Evolutionary conservation across 2,113 vertebrate genomes (phyloP).

Genomic region (Pholis gunnellus): DNA sequence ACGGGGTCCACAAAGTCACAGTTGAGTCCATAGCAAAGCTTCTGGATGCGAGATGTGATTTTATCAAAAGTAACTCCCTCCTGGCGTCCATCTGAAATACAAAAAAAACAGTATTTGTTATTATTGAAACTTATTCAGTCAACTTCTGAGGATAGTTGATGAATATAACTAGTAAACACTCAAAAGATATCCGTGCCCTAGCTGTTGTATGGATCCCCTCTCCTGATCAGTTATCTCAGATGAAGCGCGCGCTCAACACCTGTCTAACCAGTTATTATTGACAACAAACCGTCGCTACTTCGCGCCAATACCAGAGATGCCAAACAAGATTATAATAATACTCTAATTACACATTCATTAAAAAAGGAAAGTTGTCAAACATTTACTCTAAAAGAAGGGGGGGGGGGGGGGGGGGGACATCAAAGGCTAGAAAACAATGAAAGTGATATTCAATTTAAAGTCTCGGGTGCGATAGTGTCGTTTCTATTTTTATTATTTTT

Average conservation of each 20-base stretch:
- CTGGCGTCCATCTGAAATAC: slow-evolving; percentile 89
- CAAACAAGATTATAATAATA: neutral
- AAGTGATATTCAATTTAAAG: neutral
- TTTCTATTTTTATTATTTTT: neutral
- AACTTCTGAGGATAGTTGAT: neutral
- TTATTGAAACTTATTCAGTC: neutral
- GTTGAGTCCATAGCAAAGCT: slow-evolving; percentile 97
- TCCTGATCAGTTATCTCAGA: neutral
- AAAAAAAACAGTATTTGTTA: slow-evolving; percentile 1
- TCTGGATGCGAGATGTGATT: slow-evolving; percentile 97
- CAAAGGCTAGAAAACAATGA: neutral
- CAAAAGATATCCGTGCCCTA: neutral
- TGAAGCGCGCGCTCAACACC: slow-evolving; percentile 21
- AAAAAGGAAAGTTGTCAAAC: neutral
- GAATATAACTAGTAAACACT: neutral
- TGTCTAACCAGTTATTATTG: slow-evolving; percentile 28
- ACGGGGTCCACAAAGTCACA: slow-evolving; percentile 95
- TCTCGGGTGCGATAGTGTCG: neutral
- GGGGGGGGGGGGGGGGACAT: neutral
- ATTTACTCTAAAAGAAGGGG: neutral
- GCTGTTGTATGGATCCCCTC: neutral
- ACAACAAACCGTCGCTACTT: slow-evolving; percentile 18
- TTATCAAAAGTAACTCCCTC: slow-evolving; percentile 98
- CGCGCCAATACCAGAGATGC: slow-evolving; percentile 33
- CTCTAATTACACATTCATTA: neutral